phyloP scores from a whole-genome alignment of 1,140 invertebrate genomes.

The Drosophila insularis region DNA sequence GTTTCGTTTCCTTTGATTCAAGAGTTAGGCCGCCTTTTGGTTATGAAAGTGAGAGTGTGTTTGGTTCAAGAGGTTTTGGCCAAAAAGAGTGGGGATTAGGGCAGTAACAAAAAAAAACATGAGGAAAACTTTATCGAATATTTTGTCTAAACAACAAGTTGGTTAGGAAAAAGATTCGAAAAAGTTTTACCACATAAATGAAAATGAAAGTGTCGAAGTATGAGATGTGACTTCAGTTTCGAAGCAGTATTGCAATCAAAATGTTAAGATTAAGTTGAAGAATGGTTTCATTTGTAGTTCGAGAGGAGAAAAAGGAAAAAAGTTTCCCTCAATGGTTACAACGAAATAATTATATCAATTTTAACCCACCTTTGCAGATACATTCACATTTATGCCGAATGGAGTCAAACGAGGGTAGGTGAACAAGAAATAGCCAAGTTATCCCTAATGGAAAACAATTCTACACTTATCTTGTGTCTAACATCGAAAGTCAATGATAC shows the following conservation, averaged over 20 bases:
- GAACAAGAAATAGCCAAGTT: not conserved
- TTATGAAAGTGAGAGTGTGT: constrained; percentile 75
- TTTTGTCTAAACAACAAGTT: constrained; percentile 36
- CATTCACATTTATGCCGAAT: no score
- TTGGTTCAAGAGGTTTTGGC: constrained; percentile 12
- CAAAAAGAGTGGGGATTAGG: not conserved
- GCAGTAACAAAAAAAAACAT: constrained; percentile 40
- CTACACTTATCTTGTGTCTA: not conserved
- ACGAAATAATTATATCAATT: not conserved
- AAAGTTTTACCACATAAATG: constrained; percentile 63
- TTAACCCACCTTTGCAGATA: not conserved
- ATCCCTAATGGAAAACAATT: constrained; percentile 3
- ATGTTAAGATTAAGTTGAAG: constrained; percentile 3
- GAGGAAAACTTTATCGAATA: constrained; percentile 53
- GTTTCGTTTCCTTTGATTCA: constrained; percentile 3
- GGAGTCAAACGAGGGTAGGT: not conserved
- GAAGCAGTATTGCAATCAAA: not conserved
- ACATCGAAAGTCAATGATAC: not conserved
- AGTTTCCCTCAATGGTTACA: not conserved
- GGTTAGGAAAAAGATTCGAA: constrained; percentile 49
- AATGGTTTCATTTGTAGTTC: not conserved
- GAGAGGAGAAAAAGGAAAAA: not conserved
- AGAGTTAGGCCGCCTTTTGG: constrained; percentile 61
- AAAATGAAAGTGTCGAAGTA: constrained; percentile 55
- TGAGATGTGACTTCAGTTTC: constrained; percentile 20